phyloP scores from a whole-genome alignment of 2,113 vertebrate species.

The Protobothrops mucrosquamatus region DNA sequence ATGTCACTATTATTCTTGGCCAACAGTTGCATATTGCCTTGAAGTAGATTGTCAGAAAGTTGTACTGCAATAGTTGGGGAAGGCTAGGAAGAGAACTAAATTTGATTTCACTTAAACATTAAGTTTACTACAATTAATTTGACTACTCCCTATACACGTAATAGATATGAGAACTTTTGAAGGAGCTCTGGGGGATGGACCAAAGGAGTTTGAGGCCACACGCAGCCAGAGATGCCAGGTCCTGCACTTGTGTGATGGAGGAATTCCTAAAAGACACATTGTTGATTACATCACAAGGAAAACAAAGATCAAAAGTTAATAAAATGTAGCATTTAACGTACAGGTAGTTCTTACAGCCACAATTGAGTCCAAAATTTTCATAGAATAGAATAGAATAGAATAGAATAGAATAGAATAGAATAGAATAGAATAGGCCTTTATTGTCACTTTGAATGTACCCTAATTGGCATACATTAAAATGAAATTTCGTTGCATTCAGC shows the following conservation, averaged over 20 bases:
- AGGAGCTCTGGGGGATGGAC: not conserved
- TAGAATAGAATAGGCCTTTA: too few relatives aligned
- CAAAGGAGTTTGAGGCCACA: not conserved
- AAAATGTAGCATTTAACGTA: not conserved
- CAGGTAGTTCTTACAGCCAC: too few relatives aligned
- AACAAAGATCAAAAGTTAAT: not conserved
- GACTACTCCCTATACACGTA: not conserved
- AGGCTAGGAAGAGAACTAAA: not conserved
- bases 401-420: too few relatives aligned
- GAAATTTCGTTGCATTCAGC: too few relatives aligned
- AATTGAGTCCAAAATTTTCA: too few relatives aligned
- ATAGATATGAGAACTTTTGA: not conserved
- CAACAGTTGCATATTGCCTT: not conserved
- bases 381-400: too few relatives aligned
- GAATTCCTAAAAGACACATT: not conserved
- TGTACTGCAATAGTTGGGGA: not conserved
- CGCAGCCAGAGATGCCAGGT: not conserved
- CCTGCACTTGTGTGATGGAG: not conserved
- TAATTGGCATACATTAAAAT: too few relatives aligned
- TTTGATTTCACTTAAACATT: not conserved
- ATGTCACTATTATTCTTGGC: not conserved
- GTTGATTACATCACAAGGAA: not conserved
- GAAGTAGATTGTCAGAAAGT: not conserved
- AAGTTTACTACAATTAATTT: not conserved
- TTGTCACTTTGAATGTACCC: too few relatives aligned